These are phyloP conservation scores for Trichogramma evanescens DNA, from an alignment of 2,888 invertebrate species.

Conservation along the genomic window DNA sequence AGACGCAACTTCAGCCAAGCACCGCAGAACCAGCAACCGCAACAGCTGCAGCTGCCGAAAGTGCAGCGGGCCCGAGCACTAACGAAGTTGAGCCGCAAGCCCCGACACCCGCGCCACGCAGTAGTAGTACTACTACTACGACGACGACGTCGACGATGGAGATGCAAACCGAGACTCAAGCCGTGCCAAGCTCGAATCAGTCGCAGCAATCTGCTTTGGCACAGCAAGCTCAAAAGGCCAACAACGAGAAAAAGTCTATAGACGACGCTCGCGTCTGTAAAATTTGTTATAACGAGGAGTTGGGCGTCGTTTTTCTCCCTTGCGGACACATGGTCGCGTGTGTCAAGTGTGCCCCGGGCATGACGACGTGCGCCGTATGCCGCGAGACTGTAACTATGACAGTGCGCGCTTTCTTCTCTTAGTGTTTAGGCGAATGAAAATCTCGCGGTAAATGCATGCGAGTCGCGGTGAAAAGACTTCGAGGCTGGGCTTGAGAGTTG, in stretches of 20 bases:
- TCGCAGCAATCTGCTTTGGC: conserved; percentile 5
- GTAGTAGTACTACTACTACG: conserved; percentile 20
- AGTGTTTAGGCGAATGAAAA: conserved; percentile 27
- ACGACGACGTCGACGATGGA: conserved; percentile 17
- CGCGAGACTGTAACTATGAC: conserved; percentile 65
- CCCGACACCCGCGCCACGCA: conserved; percentile 21
- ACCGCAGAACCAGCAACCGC: conserved; percentile 7
- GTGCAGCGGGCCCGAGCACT: conserved; percentile 24
- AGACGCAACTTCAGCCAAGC: conserved; percentile 3
- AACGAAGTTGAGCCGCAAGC: conserved; percentile 11
- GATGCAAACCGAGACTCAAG: background rate
- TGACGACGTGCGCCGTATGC: conserved; percentile 83
- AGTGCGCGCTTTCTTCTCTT: conserved; percentile 57
- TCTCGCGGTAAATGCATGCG: background rate
- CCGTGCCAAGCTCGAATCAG: background rate
- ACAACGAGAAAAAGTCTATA: conserved; percentile 21
- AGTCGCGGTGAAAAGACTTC: background rate
- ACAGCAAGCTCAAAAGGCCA: conserved; percentile 17
- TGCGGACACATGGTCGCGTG: conserved; percentile 94
- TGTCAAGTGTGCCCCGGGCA: conserved; percentile 80
- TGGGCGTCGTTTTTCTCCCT: conserved; percentile 86
- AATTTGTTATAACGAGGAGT: conserved; percentile 84
- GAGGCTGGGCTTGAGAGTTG: background rate
- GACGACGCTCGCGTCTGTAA: conserved; percentile 67
- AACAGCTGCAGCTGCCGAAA: conserved; percentile 16